These are phyloP conservation scores for Aphodius granarius DNA, from an alignment of 2,888 invertebrate species.

Conservation along the genomic window DNA sequence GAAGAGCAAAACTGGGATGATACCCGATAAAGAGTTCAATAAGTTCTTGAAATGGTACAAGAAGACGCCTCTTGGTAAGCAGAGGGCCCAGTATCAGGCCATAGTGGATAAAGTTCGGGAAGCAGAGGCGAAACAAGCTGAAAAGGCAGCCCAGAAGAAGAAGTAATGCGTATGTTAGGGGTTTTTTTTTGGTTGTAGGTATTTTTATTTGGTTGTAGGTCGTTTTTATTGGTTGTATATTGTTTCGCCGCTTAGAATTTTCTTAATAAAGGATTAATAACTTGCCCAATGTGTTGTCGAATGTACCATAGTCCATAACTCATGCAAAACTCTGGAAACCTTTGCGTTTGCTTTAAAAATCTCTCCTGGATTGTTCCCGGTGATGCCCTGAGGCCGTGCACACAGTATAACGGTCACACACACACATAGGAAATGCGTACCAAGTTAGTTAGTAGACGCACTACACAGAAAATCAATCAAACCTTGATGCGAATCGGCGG, in stretches of 20 bases:
- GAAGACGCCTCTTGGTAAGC: slow-evolving; percentile 46
- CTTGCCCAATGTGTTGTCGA: too few relatives aligned
- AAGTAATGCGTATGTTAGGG: slow-evolving; percentile 29
- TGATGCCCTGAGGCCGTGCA: not conserved
- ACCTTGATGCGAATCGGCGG: slow-evolving; percentile 47
- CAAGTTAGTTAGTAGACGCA: slow-evolving; percentile 20
- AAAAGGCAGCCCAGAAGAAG: slow-evolving; percentile 40
- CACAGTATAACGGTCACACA: too few relatives aligned
- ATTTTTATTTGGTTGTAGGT: not conserved
- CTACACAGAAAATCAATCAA: slow-evolving; percentile 34
- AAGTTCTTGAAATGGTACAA: slow-evolving; percentile 58
- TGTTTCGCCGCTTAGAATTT: not conserved
- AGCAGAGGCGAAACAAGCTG: slow-evolving; percentile 41
- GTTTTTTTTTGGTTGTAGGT: not conserved
- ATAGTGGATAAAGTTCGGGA: slow-evolving; percentile 36
- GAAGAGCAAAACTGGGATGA: slow-evolving; percentile 43
- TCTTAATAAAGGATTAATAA: not conserved
- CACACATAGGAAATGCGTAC: not conserved
- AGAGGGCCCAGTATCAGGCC: slow-evolving; percentile 40
- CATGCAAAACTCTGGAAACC: too few relatives aligned
- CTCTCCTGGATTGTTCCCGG: not conserved
- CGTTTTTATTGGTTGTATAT: not conserved
- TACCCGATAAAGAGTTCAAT: slow-evolving; percentile 54
- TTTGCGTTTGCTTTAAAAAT: too few relatives aligned
- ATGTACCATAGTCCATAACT: too few relatives aligned